Evolutionary conservation across 2,113 vertebrate genomes (phyloP).

Genomic region (Campylomormyrus numenius): DNA sequence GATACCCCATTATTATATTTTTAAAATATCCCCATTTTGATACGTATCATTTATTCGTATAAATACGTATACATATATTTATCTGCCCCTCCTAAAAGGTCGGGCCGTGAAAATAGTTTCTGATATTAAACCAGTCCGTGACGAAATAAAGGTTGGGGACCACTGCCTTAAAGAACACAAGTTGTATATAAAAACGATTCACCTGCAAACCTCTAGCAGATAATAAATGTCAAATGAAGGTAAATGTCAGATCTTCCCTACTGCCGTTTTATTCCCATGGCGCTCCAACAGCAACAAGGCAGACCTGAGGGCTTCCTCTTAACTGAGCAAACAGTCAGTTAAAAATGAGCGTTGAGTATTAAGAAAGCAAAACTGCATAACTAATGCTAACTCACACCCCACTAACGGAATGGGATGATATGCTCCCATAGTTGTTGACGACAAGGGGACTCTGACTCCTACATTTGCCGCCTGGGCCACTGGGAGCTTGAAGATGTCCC

Average conservation of each 20-base stretch:
- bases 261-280: not conserved
- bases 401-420: not conserved
- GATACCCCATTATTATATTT: too few relatives aligned
- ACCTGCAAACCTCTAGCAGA: not conserved
- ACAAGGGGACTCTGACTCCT: not conserved
- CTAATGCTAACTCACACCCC: not conserved
- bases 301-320: not conserved
- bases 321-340: not conserved
- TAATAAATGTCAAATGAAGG: not conserved
- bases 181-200: not conserved
- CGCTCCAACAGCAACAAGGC: not conserved
- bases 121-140: too few relatives aligned
- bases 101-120: too few relatives aligned
- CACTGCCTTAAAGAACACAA: not conserved
- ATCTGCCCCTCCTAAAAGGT: too few relatives aligned
- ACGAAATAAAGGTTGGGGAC: too few relatives aligned
- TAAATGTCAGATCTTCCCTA: not conserved
- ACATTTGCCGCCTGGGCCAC: constrained; percentile 41
- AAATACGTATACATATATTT: too few relatives aligned
- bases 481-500: constrained; percentile 79
- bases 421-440: too few relatives aligned
- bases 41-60: too few relatives aligned
- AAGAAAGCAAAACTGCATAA: not conserved
- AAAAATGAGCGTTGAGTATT: not conserved
- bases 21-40: too few relatives aligned